Conservation (phyloP, 1,140 invertebrate species). For the Bicyclus anynana region DNA sequence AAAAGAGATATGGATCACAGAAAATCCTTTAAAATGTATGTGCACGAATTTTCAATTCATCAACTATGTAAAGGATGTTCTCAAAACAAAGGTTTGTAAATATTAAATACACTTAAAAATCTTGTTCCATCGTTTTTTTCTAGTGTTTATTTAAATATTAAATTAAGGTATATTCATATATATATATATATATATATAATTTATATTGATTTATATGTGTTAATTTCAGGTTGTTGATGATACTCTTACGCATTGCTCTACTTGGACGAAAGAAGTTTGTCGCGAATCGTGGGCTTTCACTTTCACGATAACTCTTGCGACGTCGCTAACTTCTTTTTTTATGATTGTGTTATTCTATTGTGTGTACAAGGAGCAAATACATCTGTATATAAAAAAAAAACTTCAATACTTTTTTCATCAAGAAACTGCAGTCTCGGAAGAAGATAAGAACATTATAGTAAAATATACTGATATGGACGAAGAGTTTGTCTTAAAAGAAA, state of each 20-base stretch:
- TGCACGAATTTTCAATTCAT: constrained; percentile 55
- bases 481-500: constrained; percentile 56
- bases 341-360: too few relatives aligned
- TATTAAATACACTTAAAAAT: not conserved
- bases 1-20: constrained; percentile 51
- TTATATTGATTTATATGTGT: not conserved
- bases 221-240: constrained; percentile 55
- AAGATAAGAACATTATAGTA: constrained; percentile 35
- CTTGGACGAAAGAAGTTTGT: constrained; percentile 43
- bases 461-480: constrained; percentile 53
- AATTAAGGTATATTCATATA: too few relatives aligned
- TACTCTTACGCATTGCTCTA: constrained; percentile 37
- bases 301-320: constrained; percentile 33
- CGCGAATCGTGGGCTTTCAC: constrained; percentile 40
- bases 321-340: constrained; percentile 32
- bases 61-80: constrained; percentile 36
- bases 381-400: constrained; percentile 41
- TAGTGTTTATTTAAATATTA: too few relatives aligned
- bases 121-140: not conserved
- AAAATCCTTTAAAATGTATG: constrained; percentile 50
- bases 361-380: constrained; percentile 43
- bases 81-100: constrained; percentile 43
- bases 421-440: constrained; percentile 8
- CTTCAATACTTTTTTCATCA: constrained; percentile 23
- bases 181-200: too few relatives aligned